phyloP scores from a whole-genome alignment of 2,888 invertebrate species.

The Pristionchus mayeri region DNA sequence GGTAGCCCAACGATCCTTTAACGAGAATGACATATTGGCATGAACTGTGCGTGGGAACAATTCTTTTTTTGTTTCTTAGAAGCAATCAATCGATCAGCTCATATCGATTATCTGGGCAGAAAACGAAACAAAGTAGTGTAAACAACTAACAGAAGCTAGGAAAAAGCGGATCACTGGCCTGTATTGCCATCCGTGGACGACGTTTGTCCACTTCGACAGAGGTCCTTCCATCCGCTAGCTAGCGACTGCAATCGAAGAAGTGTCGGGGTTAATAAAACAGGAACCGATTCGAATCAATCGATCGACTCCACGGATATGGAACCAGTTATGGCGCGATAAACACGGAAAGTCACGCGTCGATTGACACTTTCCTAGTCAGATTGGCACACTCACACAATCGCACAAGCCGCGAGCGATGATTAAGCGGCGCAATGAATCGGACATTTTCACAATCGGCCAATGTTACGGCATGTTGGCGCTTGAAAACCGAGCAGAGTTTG shows the following conservation, averaged over 20 bases:
- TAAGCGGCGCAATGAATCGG: background rate
- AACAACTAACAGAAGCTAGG: too few species aligned
- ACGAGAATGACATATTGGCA: too few species aligned
- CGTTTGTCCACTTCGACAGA: slow-evolving; percentile 96
- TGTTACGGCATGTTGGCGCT: slow-evolving; percentile 7
- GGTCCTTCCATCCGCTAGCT: slow-evolving; percentile 85
- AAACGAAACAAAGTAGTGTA: background rate
- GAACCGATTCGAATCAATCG: background rate
- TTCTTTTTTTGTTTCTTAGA: too few species aligned
- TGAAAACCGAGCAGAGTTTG: background rate
- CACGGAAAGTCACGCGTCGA: background rate
- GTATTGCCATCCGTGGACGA: slow-evolving; percentile 99
- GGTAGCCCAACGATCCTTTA: too few species aligned
- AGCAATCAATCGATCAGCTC: too few species aligned
- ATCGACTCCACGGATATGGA: slow-evolving; percentile 28
- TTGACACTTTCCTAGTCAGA: background rate
- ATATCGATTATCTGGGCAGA: slow-evolving; percentile 42
- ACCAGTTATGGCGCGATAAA: slow-evolving; percentile 24
- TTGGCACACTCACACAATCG: background rate
- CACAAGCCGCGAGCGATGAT: too few species aligned
- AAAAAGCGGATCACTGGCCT: too few species aligned
- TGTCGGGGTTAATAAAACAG: background rate
- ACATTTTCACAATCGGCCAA: background rate
- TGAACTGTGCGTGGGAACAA: too few species aligned
- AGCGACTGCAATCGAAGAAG: background rate